Conservation (phyloP, 2,888 invertebrate species). For the Allophyes oxyacanthae region DNA sequence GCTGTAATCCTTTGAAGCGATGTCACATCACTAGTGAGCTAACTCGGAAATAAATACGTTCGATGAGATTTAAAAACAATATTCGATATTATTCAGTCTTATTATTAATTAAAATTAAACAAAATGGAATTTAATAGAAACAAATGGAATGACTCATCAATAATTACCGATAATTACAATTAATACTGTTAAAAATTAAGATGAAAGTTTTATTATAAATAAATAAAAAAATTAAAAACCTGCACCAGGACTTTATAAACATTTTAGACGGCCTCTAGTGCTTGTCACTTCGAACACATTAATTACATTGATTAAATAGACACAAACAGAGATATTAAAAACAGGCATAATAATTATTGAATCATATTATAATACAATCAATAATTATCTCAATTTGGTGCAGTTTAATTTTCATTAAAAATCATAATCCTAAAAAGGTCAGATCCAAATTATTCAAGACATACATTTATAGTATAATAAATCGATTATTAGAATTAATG, state of each 20-base stretch:
- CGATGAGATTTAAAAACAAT: conserved; percentile 58
- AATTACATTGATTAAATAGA: too few relatives aligned
- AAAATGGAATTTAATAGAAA: conserved; percentile 55
- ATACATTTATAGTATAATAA: conserved; percentile 19
- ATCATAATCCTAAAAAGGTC: conserved; percentile 19
- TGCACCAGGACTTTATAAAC: conserved; percentile 21
- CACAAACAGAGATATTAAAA: background rate
- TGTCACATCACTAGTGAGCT: conserved; percentile 18
- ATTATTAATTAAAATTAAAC: conserved; percentile 54
- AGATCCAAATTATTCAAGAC: conserved; percentile 31
- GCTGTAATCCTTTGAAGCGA: conserved; percentile 49
- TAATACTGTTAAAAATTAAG: conserved; percentile 21
- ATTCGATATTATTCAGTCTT: conserved; percentile 61
- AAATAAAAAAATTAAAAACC: conserved; percentile 27
- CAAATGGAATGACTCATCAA: conserved; percentile 54
- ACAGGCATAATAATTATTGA: conserved; percentile 9
- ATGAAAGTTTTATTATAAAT: conserved; percentile 8
- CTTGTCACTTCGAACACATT: background rate
- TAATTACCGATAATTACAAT: conserved; percentile 42
- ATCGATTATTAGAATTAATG: conserved; percentile 14
- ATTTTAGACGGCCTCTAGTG: background rate
- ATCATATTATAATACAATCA: conserved; percentile 6
- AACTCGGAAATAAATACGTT: conserved; percentile 53
- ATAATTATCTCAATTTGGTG: conserved; percentile 11
- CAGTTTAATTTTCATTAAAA: conserved; percentile 29